These are phyloP conservation scores for Pseudochromis fuscus DNA, from an alignment of 2,797 vertebrate species.

Conservation along the genomic window DNA sequence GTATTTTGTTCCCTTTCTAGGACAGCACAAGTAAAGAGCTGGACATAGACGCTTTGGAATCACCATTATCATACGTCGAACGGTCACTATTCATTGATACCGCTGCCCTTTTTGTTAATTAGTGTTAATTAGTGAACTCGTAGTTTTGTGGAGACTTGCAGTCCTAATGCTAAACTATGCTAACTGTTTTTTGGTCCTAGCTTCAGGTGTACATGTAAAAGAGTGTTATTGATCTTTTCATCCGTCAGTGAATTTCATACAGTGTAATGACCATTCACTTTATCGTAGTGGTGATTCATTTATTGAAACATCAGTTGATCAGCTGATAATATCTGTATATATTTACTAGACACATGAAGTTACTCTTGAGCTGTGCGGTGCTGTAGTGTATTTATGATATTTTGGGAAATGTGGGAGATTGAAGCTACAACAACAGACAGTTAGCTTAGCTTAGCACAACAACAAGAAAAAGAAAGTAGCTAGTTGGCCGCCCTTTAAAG, in stretches of 20 bases:
- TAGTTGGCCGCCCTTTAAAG: too few relatives aligned
- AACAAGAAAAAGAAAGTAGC: too few relatives aligned
- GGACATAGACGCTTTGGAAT: not conserved
- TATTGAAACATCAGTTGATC: not conserved
- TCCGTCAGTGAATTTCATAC: not conserved
- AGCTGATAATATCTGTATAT: too few relatives aligned
- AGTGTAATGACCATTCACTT: not conserved
- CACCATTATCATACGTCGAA: not conserved
- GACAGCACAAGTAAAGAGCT: not conserved
- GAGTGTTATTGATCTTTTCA: not conserved
- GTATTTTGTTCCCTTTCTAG: not conserved
- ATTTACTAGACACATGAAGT: too few relatives aligned
- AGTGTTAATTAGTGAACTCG: not conserved
- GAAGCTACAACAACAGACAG: too few relatives aligned
- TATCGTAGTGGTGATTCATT: slow-evolving; percentile 1
- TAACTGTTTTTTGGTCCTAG: not conserved
- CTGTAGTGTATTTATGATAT: too few relatives aligned
- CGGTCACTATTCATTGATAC: not conserved
- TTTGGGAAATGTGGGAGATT: too few relatives aligned
- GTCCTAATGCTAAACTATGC: not conserved
- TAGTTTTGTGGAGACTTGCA: not conserved
- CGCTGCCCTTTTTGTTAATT: not conserved
- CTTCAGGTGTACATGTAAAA: not conserved
- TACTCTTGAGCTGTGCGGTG: too few relatives aligned
- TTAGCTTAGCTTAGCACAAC: too few relatives aligned